Conservation (phyloP, 23 tunicate genomes). For the Ascidia mentula region DNA sequence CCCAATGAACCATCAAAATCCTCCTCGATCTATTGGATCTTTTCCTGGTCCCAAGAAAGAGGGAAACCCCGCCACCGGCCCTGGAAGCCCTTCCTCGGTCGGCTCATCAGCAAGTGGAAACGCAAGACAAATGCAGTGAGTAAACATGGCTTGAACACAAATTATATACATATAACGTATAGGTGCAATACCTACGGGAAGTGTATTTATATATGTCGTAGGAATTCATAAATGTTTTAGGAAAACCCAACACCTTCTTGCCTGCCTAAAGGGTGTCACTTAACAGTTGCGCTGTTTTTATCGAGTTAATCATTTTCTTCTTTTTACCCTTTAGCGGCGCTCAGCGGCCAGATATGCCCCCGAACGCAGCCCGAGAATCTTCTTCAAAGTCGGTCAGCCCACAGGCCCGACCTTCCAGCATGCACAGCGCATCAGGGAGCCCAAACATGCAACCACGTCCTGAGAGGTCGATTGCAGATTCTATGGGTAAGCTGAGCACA, state of each 20-base stretch:
- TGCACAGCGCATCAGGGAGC: slow-evolving; percentile 69
- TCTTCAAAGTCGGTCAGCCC: slow-evolving; percentile 72
- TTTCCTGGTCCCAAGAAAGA: slow-evolving; percentile 26
- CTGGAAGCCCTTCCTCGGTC: slow-evolving; percentile 69
- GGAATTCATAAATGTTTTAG: no score
- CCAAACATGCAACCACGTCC: slow-evolving; percentile 56
- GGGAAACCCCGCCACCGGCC: slow-evolving; percentile 6
- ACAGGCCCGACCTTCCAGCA: slow-evolving; percentile 71
- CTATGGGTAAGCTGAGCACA: slow-evolving; percentile 40
- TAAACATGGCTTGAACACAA: neutral
- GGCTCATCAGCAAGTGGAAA: slow-evolving; percentile 63
- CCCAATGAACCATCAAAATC: neutral
- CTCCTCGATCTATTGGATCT: slow-evolving; percentile 15
- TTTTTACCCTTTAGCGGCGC: slow-evolving; percentile 2
- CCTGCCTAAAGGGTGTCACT: neutral
- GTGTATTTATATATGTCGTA: neutral
- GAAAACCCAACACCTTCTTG: neutral
- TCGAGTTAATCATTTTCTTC: neutral
- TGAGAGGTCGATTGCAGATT: slow-evolving; percentile 35
- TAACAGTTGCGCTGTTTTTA: neutral
- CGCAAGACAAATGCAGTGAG: slow-evolving; percentile 63
- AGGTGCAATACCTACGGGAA: no score
- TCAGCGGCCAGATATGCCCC: slow-evolving; percentile 5
- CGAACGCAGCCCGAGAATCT: slow-evolving; percentile 17
- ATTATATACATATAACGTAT: neutral